These are phyloP conservation scores for Vesta saturnalis DNA, from an alignment of 2,888 invertebrate species.

Conservation along the genomic window DNA sequence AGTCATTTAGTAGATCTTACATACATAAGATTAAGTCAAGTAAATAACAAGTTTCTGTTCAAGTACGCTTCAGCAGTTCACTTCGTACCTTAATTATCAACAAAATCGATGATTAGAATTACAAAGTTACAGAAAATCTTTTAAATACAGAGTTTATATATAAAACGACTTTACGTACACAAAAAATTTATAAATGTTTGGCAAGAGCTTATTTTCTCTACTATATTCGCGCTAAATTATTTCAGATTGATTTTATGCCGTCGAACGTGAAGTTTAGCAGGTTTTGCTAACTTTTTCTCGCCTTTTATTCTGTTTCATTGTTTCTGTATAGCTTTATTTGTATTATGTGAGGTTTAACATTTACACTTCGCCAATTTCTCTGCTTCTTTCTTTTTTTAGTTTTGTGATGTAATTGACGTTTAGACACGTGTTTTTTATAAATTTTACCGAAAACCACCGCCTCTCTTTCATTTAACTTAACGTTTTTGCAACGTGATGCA, in stretches of 20 bases:
- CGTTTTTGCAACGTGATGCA: neutral
- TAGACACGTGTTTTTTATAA: neutral
- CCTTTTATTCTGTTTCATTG: slow-evolving; percentile 9
- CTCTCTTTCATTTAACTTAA: no score
- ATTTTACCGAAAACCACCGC: no score
- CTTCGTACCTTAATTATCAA: neutral
- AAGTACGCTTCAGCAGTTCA: neutral
- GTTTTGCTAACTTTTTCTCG: slow-evolving; percentile 10
- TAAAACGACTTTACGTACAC: no score
- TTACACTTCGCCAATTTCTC: slow-evolving; percentile 10
- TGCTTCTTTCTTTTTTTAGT: neutral
- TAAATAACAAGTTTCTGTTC: slow-evolving; percentile 7
- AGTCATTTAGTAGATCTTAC: neutral
- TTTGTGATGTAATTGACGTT: neutral
- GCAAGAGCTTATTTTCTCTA: neutral
- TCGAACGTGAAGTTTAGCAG: slow-evolving; percentile 4
- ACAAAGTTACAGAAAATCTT: no score
- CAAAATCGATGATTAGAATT: no score
- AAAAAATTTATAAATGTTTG: neutral
- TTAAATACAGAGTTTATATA: no score
- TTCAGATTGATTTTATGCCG: neutral
- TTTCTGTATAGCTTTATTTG: slow-evolving; percentile 15
- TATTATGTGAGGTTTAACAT: slow-evolving; percentile 12
- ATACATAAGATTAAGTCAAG: neutral
- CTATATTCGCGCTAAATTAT: neutral